These are phyloP conservation scores for Atta texana DNA, from an alignment of 1,140 invertebrate genomes.

Conservation along the genomic window DNA sequence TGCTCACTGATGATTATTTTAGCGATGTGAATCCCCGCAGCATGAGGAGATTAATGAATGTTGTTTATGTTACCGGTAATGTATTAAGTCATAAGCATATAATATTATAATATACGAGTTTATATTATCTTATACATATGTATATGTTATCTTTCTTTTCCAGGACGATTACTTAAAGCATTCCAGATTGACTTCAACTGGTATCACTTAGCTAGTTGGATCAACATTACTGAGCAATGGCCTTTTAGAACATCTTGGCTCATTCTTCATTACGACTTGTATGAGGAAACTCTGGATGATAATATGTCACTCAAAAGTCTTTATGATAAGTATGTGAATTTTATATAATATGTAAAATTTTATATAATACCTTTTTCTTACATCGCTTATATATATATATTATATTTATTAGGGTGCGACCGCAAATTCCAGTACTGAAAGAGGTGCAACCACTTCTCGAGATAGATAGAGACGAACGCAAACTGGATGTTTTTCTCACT, in stretches of 20 bases:
- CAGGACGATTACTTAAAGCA: conserved; percentile 97
- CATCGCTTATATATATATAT: not conserved
- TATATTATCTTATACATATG: not conserved
- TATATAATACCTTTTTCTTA: not conserved
- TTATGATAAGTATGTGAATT: conserved; percentile 94
- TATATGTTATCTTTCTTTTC: conserved; percentile 69
- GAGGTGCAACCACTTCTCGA: conserved; percentile 96
- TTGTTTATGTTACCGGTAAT: conserved; percentile 97
- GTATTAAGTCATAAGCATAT: not conserved
- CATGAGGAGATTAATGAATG: conserved; percentile 98
- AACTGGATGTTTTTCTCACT: conserved; percentile 96
- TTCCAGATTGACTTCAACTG: conserved; percentile 99
- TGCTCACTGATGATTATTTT: conserved; percentile 98
- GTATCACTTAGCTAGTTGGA: conserved; percentile 98
- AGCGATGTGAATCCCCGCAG: conserved; percentile 98
- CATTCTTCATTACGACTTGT: conserved; percentile 96
- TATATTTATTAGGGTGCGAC: conserved; percentile 88
- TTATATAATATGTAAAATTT: conserved; percentile 80
- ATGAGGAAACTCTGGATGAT: conserved; percentile 95
- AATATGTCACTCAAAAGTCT: conserved; percentile 93
- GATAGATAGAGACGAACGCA: conserved; percentile 97
- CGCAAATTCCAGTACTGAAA: conserved; percentile 93
- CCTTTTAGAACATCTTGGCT: conserved; percentile 99
- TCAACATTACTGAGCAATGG: conserved; percentile 99
- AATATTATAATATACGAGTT: not conserved